phyloP scores from a whole-genome alignment of 2,797 vertebrate genomes.

The Spondyliosoma cantharus region DNA sequence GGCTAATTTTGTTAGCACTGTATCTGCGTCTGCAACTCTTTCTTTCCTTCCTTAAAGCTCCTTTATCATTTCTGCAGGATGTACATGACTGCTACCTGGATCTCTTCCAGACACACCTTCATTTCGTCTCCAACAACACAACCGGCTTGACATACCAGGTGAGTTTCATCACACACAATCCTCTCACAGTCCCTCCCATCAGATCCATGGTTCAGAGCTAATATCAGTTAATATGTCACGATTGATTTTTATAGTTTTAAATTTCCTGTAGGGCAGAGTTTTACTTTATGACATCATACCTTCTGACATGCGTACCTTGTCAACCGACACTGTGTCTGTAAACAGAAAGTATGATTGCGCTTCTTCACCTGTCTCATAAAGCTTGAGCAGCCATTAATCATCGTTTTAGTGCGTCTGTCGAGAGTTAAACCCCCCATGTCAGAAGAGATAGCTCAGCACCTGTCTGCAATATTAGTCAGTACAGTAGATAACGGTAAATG shows the following conservation, averaged over 20 bases:
- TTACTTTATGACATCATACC: slow-evolving; percentile 18
- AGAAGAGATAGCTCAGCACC: slow-evolving; percentile 49
- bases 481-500: slow-evolving; percentile 41
- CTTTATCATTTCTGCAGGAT: slow-evolving; percentile 83
- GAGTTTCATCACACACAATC: slow-evolving; percentile 34
- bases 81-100: slow-evolving; percentile 94
- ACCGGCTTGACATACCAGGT: slow-evolving; percentile 94
- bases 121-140: slow-evolving; percentile 92
- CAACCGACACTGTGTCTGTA: slow-evolving; percentile 62
- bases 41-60: background rate
- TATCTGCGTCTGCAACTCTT: background rate
- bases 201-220: background rate
- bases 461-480: slow-evolving; percentile 62
- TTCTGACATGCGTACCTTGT: slow-evolving; percentile 34
- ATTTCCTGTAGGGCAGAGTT: slow-evolving; percentile 10
- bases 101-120: slow-evolving; percentile 94
- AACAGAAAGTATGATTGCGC: slow-evolving; percentile 58
- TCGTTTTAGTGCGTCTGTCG: slow-evolving; percentile 51
- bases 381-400: slow-evolving; percentile 75
- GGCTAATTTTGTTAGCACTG: background rate
- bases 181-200: background rate
- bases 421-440: slow-evolving; percentile 16
- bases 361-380: slow-evolving; percentile 62
- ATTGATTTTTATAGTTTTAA: slow-evolving; percentile 3
- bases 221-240: background rate